Evolutionary conservation across 1,140 invertebrate genomes (phyloP).

Genomic region (Zaprionus inermis): DNA sequence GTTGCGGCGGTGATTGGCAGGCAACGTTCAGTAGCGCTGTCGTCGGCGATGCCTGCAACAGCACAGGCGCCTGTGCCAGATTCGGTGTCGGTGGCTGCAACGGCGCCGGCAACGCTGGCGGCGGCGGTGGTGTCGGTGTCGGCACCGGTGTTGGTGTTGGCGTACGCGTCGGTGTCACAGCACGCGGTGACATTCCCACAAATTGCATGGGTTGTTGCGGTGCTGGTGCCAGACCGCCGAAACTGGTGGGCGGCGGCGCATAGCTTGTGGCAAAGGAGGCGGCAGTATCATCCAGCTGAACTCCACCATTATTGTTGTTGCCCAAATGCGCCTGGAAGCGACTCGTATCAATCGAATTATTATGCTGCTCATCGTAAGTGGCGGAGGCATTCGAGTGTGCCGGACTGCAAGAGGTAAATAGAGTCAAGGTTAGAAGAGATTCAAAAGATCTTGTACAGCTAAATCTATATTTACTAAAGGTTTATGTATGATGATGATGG

Average conservation of each 20-base stretch:
- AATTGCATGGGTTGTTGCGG: slow-evolving; percentile 55
- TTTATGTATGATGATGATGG: neutral
- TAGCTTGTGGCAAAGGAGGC: slow-evolving; percentile 39
- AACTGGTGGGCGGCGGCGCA: slow-evolving; percentile 37
- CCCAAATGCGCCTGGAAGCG: slow-evolving; percentile 66
- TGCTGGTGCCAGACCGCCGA: slow-evolving; percentile 43
- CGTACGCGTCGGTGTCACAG: slow-evolving; percentile 70
- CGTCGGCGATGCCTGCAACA: slow-evolving; percentile 85
- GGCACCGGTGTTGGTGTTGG: slow-evolving; percentile 57
- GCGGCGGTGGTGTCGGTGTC: slow-evolving; percentile 52
- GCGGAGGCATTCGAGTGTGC: slow-evolving; percentile 80
- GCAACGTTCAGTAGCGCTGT: slow-evolving; percentile 83
- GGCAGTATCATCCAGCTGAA: slow-evolving; percentile 25
- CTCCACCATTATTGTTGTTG: slow-evolving; percentile 48
- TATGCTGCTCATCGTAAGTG: slow-evolving; percentile 77
- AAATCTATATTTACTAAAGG: neutral
- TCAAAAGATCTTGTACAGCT: neutral
- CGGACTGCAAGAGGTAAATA: slow-evolving; percentile 59
- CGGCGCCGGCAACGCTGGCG: slow-evolving; percentile 36
- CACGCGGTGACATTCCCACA: slow-evolving; percentile 66
- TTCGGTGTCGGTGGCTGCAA: slow-evolving; percentile 56
- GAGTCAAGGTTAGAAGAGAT: neutral
- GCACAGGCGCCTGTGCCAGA: slow-evolving; percentile 30
- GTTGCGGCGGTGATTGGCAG: slow-evolving; percentile 69
- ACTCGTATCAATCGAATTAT: slow-evolving; percentile 73